Percentiles rank a stretch among this genome's conserved stretches.
Conservation (phyloP, 2,797 vertebrate genomes). For the Darevskia nairensis region DNA sequence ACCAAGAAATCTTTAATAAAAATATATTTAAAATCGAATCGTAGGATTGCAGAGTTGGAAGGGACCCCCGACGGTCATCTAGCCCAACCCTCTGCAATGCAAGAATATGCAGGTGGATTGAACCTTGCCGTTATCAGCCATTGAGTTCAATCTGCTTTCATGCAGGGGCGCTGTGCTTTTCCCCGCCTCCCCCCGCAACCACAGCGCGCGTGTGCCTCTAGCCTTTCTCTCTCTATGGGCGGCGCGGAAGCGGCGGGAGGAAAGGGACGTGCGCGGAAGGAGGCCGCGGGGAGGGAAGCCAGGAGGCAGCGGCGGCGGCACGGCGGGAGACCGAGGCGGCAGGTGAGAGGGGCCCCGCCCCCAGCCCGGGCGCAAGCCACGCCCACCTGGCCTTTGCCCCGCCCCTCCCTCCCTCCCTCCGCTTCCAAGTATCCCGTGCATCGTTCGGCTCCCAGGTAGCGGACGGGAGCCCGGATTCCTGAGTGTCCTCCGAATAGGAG, state of each 20-base stretch:
- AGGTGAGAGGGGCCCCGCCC: slow-evolving; percentile 5
- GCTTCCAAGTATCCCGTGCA: background rate
- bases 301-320: background rate
- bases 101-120: background rate
- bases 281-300: background rate
- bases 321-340: background rate
- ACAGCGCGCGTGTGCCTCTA: background rate
- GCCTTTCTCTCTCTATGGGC: background rate
- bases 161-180: background rate
- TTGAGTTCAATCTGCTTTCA: too few species aligned
- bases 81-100: too few species aligned
- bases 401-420: background rate
- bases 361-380: background rate
- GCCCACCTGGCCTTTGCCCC: background rate
- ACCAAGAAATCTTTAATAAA: too few species aligned
- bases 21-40: too few species aligned
- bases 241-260: slow-evolving; percentile 1
- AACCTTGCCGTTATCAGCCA: too few species aligned
- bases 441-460: background rate
- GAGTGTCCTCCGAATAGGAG: background rate
- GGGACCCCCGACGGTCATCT: too few species aligned
- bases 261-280: slow-evolving; percentile 11
- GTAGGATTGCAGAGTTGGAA: too few species aligned
- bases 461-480: background rate
- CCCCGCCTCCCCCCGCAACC: background rate